These are phyloP conservation scores for Plectrocnemia conspersa DNA, from an alignment of 1,140 invertebrate genomes.

Conservation along the genomic window DNA sequence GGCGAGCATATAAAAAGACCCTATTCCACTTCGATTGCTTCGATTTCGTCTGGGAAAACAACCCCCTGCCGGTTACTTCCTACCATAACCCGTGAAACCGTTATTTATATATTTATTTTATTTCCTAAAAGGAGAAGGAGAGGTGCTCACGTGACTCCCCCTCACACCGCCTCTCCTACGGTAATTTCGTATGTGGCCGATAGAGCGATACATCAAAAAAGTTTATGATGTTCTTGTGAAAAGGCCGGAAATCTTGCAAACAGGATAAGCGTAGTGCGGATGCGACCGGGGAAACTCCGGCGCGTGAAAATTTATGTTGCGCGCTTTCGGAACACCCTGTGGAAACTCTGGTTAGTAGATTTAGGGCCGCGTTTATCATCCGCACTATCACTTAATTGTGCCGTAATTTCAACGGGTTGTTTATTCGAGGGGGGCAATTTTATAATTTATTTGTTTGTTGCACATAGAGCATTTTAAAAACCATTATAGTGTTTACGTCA, in stretches of 20 bases:
- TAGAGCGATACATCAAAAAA: slow-evolving; percentile 37
- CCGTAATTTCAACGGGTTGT: slow-evolving; percentile 1
- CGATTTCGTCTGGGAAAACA: slow-evolving; percentile 24
- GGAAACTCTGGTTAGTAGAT: too few relatives aligned
- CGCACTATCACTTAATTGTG: slow-evolving; percentile 25
- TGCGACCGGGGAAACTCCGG: slow-evolving; percentile 22
- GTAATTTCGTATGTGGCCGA: slow-evolving; percentile 36
- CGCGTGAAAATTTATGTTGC: slow-evolving; percentile 33
- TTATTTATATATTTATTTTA: slow-evolving; percentile 33
- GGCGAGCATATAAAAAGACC: slow-evolving; percentile 5
- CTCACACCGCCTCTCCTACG: neutral
- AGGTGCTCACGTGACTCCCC: neutral
- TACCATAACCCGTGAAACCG: slow-evolving; percentile 1
- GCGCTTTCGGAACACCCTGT: slow-evolving; percentile 18
- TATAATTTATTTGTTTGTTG: too few relatives aligned
- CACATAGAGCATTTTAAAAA: too few relatives aligned
- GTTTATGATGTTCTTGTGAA: slow-evolving; percentile 34
- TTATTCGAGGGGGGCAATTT: too few relatives aligned
- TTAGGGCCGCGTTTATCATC: slow-evolving; percentile 27
- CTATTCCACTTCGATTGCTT: slow-evolving; percentile 7
- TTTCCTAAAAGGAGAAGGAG: slow-evolving; percentile 11
- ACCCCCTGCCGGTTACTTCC: neutral
- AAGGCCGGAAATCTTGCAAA: slow-evolving; percentile 34
- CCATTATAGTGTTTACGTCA: too few relatives aligned
- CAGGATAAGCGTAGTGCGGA: slow-evolving; percentile 30